Conservation (phyloP, 1,140 invertebrate genomes). For the Eurosta solidaginis region DNA sequence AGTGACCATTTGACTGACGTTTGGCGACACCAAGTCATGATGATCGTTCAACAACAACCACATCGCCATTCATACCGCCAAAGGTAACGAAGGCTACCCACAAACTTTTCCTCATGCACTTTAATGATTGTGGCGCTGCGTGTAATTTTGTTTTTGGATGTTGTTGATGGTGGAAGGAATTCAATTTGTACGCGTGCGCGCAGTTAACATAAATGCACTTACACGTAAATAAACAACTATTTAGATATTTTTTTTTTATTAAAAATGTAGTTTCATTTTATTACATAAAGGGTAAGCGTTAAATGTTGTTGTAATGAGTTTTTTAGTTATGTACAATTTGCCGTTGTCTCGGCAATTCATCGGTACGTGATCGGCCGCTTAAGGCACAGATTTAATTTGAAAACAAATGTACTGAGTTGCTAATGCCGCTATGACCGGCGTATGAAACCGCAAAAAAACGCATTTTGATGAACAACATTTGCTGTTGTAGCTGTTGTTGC, state of each 20-base stretch:
- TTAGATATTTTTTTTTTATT: neutral
- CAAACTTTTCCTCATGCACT: neutral
- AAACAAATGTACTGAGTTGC: conserved; percentile 58
- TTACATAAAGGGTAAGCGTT: neutral
- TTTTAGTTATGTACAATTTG: neutral
- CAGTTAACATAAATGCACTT: neutral
- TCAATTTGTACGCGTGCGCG: neutral
- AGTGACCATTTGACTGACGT: conserved; percentile 32
- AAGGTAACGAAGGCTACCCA: neutral
- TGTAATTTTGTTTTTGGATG: too few species aligned
- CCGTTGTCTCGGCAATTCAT: neutral
- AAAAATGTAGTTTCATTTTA: neutral
- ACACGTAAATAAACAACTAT: neutral
- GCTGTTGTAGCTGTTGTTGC: conserved; percentile 37
- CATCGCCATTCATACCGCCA: neutral
- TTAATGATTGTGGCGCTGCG: neutral
- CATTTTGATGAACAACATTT: conserved; percentile 40
- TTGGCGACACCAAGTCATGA: conserved; percentile 30
- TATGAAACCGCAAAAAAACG: conserved; percentile 33
- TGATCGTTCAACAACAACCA: neutral
- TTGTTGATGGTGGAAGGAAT: conserved; percentile 17
- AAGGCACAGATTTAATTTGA: conserved; percentile 52
- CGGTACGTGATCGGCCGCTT: conserved; percentile 47
- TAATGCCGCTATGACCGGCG: conserved; percentile 15
- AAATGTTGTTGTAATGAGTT: neutral